A percentile compares a stretch with the other conserved stretches of the same genome.
Conservation (phyloP, 2,888 invertebrate species). For the Actias luna region DNA sequence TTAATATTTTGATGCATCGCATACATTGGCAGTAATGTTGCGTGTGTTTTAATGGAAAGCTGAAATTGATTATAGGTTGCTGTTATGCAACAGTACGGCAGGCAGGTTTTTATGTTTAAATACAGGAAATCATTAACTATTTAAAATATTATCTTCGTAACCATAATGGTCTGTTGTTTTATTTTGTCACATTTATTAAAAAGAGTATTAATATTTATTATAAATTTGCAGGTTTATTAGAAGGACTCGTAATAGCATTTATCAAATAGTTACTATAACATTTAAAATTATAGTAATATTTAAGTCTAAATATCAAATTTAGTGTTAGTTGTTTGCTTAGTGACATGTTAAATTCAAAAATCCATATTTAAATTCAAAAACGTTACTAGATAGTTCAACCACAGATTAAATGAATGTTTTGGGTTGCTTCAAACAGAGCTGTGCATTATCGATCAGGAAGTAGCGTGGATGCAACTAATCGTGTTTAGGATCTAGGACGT, state of each 20-base stretch:
- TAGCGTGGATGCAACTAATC: conserved; percentile 39
- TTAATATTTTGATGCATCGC: conserved; percentile 24
- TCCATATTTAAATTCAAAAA: neutral
- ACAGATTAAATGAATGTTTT: conserved; percentile 17
- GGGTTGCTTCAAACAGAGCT: conserved; percentile 25
- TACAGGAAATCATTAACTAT: neutral
- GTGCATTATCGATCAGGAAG: conserved; percentile 54
- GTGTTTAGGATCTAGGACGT: conserved; percentile 49
- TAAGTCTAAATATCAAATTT: too few relatives aligned
- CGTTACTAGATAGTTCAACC: neutral
- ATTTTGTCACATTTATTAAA: neutral
- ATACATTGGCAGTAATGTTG: neutral
- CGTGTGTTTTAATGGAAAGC: conserved; percentile 1
- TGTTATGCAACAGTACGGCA: neutral
- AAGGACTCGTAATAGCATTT: too few relatives aligned
- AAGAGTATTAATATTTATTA: too few relatives aligned
- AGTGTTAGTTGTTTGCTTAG: too few relatives aligned
- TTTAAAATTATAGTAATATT: too few relatives aligned
- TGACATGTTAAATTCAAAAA: too few relatives aligned
- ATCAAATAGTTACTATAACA: too few relatives aligned
- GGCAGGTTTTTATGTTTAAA: neutral
- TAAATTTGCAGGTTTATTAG: neutral
- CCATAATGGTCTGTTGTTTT: neutral
- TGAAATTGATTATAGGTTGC: conserved; percentile 2
- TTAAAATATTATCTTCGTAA: neutral